Percentiles rank a stretch among this genome's conserved stretches.
Evolutionary conservation across 30 jellyfish, hydroid and myxozoan species (phyloP).

Genomic region (Sanderia malayensis): DNA sequence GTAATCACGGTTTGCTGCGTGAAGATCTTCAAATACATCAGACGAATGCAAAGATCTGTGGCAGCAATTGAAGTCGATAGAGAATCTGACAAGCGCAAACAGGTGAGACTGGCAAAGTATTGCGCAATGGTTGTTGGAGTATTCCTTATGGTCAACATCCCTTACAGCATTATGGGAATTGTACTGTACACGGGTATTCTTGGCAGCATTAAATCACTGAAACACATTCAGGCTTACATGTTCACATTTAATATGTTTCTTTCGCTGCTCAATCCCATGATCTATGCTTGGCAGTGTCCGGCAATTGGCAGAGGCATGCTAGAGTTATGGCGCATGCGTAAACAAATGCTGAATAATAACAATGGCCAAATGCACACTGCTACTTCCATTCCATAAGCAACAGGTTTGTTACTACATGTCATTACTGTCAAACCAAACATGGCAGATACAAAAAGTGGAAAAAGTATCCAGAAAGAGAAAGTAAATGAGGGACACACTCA

Average conservation of each 20-base stretch:
- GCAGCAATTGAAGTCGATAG: conserved; percentile 15
- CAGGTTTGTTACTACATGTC: too few relatives aligned
- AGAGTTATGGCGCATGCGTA: conserved; percentile 27
- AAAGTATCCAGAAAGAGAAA: too few relatives aligned
- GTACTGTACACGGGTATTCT: conserved; percentile 9
- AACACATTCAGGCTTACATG: conserved; percentile 17
- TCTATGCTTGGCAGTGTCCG: conserved; percentile 65
- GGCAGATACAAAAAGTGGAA: too few relatives aligned
- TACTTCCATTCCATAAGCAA: too few relatives aligned
- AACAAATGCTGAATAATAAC: too few relatives aligned
- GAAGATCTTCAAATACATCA: conserved; percentile 23
- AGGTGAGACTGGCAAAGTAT: conserved; percentile 44
- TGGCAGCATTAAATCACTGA: neutral
- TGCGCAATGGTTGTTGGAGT: conserved; percentile 22
- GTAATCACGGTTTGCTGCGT: conserved; percentile 36
- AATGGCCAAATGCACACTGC: too few relatives aligned
- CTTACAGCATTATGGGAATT: conserved; percentile 25
- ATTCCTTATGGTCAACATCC: conserved; percentile 27
- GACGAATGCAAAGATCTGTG: conserved; percentile 31
- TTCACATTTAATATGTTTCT: conserved; percentile 24
- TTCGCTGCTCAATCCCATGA: conserved; percentile 38
- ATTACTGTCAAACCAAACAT: too few relatives aligned
- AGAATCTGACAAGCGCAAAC: conserved; percentile 24
- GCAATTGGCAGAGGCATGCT: conserved; percentile 39
- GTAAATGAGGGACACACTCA: too few relatives aligned